phyloP scores from a whole-genome alignment of 2,888 invertebrate species.

The Hyposoter didymator region DNA sequence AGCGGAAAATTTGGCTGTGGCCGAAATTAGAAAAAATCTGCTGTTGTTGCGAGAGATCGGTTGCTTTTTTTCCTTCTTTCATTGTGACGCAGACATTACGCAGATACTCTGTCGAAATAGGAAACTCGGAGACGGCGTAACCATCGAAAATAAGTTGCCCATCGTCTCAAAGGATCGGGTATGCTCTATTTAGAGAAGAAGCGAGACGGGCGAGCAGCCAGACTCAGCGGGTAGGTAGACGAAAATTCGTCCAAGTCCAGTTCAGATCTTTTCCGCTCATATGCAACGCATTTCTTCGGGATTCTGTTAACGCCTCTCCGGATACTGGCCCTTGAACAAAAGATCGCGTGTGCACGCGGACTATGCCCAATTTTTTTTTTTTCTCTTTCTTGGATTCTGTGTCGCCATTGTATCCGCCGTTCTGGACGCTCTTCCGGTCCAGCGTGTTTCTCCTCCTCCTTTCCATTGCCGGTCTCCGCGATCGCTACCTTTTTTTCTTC shows the following conservation, averaged over 20 bases:
- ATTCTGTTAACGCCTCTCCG: constrained; percentile 77
- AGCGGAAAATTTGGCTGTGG: not conserved
- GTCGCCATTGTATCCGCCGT: constrained; percentile 63
- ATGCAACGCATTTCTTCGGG: constrained; percentile 62
- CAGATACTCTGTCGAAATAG: constrained; percentile 37
- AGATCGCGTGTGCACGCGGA: constrained; percentile 14
- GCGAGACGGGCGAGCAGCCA: constrained; percentile 1
- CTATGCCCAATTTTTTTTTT: constrained; percentile 38
- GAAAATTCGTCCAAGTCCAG: constrained; percentile 42
- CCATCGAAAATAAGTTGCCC: constrained; percentile 8
- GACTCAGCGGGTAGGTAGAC: constrained; percentile 24
- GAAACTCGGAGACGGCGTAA: constrained; percentile 14
- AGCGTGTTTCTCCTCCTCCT: constrained; percentile 32
- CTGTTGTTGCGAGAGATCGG: constrained; percentile 6
- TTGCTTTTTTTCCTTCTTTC: not conserved
- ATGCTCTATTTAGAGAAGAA: constrained; percentile 42
- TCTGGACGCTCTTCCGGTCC: constrained; percentile 77
- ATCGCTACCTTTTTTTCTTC: constrained; percentile 43
- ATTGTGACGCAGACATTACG: constrained; percentile 19
- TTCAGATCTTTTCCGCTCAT: constrained; percentile 49
- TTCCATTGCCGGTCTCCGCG: not conserved
- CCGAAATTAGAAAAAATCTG: constrained; percentile 4
- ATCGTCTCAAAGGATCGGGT: constrained; percentile 24
- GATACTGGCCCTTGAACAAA: constrained; percentile 71
- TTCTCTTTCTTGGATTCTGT: constrained; percentile 33